A percentile compares a stretch with the other conserved stretches of the same genome.
Evolutionary conservation across 2,888 invertebrate species (phyloP).

Genomic region (Agriotes lineatus): DNA sequence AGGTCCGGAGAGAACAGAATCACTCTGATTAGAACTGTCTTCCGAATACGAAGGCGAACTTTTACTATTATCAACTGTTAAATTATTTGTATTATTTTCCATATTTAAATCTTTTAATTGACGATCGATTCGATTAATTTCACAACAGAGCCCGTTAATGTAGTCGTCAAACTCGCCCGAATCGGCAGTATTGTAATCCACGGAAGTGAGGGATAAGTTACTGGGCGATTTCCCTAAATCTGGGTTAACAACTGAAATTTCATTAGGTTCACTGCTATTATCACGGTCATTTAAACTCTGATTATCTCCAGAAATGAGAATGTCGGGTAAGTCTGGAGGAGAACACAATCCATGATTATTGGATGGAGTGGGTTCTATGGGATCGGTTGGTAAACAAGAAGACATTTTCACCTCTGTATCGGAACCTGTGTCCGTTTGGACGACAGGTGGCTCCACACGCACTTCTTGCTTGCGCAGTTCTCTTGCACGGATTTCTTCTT

Average conservation of each 20-base stretch:
- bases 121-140: constrained; percentile 21
- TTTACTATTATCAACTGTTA: background rate
- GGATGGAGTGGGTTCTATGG: constrained; percentile 22
- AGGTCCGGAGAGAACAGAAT: too few relatives aligned
- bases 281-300: constrained; percentile 53
- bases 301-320: constrained; percentile 49
- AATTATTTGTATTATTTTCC: background rate
- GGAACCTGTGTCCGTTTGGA: constrained; percentile 75
- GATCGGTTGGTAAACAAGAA: constrained; percentile 51
- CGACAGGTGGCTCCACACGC: constrained; percentile 72
- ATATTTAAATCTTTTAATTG: constrained; percentile 22
- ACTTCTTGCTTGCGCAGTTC: constrained; percentile 78
- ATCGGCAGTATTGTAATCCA: constrained; percentile 63
- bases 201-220: constrained; percentile 58
- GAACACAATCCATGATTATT: constrained; percentile 19
- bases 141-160: constrained; percentile 13
- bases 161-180: constrained; percentile 49
- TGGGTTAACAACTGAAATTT: constrained; percentile 23
- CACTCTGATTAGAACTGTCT: background rate
- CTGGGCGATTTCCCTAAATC: constrained; percentile 57
- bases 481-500: constrained; percentile 76
- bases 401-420: constrained; percentile 78
- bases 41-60: background rate
- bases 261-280: constrained; percentile 35
- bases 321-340: constrained; percentile 50